Conservation (phyloP, 2,113 vertebrate genomes). For the Sinocyclocheilus anshuiensis region DNA sequence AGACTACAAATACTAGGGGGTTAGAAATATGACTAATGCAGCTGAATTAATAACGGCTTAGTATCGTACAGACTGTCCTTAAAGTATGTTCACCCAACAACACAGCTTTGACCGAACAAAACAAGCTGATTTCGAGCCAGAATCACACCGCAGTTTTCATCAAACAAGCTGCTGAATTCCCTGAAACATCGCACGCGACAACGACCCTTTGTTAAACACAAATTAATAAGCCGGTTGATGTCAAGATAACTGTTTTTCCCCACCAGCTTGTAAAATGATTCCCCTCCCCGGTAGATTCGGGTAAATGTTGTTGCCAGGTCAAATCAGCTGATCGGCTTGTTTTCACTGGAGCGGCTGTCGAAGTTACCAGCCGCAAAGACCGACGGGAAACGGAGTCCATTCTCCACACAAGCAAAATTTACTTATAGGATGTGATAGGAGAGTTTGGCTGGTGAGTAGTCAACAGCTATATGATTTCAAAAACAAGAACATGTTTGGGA, state of each 20-base stretch:
- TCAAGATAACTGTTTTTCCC: neutral
- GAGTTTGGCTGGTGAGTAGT: neutral
- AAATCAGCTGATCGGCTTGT: slow-evolving; percentile 93
- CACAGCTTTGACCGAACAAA: slow-evolving; percentile 46
- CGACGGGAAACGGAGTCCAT: slow-evolving; percentile 75
- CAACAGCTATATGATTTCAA: neutral
- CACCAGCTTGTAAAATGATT: slow-evolving; percentile 53
- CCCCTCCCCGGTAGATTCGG: slow-evolving; percentile 59
- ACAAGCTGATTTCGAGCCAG: slow-evolving; percentile 45
- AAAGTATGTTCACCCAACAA: slow-evolving; percentile 35
- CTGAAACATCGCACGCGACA: neutral
- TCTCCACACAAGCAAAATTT: neutral
- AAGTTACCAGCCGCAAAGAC: slow-evolving; percentile 57
- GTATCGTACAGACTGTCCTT: neutral
- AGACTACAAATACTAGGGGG: neutral
- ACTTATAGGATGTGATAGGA: neutral
- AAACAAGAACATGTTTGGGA: neutral
- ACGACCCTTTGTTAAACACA: slow-evolving; percentile 29
- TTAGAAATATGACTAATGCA: neutral
- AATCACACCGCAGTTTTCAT: neutral
- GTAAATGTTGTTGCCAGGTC: slow-evolving; percentile 77
- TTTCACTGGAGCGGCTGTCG: slow-evolving; percentile 76
- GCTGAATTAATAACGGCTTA: neutral
- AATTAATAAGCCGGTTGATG: slow-evolving; percentile 8
- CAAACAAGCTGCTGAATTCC: neutral